Conservation (phyloP, 2,797 vertebrate genomes). For the Mus caroli region DNA sequence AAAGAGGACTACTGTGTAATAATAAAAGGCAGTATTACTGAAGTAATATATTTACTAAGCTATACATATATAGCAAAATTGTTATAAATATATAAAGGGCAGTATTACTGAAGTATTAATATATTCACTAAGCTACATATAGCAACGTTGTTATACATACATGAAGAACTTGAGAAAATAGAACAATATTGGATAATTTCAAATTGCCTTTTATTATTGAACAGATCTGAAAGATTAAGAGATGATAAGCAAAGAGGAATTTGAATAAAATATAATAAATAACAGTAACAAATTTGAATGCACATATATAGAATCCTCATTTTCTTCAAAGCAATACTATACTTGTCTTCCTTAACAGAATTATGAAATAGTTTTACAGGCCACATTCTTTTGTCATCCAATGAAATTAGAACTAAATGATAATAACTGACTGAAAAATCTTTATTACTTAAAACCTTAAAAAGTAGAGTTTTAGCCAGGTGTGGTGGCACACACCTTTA, state of each 20-base stretch:
- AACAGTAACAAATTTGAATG: constrained; percentile 5
- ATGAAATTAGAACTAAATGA: background rate
- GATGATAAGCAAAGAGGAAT: constrained; percentile 15
- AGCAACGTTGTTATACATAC: constrained; percentile 21
- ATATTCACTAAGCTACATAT: no score
- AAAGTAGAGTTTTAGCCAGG: background rate
- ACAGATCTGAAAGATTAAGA: constrained; percentile 8
- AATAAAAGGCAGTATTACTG: constrained; percentile 25
- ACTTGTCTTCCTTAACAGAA: background rate
- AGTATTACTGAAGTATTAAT: no score
- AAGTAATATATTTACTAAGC: background rate
- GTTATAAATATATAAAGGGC: no score
- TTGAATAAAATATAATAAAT: constrained; percentile 21
- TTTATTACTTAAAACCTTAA: constrained; percentile 47
- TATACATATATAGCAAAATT: constrained; percentile 35
- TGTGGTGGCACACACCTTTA: no score
- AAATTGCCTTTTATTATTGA: constrained; percentile 28
- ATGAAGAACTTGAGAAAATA: background rate
- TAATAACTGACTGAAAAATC: constrained; percentile 27
- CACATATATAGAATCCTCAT: background rate
- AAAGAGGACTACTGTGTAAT: background rate
- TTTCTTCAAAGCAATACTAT: constrained; percentile 44
- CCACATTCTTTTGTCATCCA: constrained; percentile 49
- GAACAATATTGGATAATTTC: background rate
- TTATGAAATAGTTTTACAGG: constrained; percentile 1